Evolutionary conservation across 2,797 vertebrate species (phyloP), one percentile per base, ranked within the genome.

Genomic region (Lithobates sylvaticus): DNA sequence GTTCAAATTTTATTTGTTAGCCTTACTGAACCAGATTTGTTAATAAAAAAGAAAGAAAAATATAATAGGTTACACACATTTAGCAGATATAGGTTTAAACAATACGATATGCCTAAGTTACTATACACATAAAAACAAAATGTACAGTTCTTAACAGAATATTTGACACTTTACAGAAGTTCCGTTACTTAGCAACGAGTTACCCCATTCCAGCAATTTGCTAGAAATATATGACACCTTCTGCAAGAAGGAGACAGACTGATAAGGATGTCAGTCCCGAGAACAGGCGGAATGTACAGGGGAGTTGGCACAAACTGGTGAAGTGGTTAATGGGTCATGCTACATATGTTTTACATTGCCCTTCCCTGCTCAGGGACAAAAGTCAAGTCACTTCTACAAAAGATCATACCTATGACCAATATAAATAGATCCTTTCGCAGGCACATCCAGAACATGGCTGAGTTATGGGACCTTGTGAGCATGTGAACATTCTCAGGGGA

Each of bases 151-250:
- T 74, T 34, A 73, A 82, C 27, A 78, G 67, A 82, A 70, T 71
- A 50, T 27, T 81, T 47, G 42, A 72, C 71, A 23, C 23, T 86
- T 76, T 69, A 84, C 47, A 78, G 32, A 29, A 72, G 83, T 73
- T 83, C 80, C 5, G 2, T 89, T 76, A 85, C 69, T 75, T 23
- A 91, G 91, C 90, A 90, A 86, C 32, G 34, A 90, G 86, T 79
- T 87, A 39, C 34, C 39, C 77, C 65, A 26, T 81, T 88, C 82
- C 90, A 92, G 91, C 88, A 89, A 87, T 88, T 86, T 90, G 88
- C 89, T 89, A 89, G 88, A 36, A 5, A 39, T 9, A 76, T 83
- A 86, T 86, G 26, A 83, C 61, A 69, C 23, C 83, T 90, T 91
- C 92, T 71, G 80, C 69, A 13, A 88, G 86, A 85, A 84, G 90